Evolutionary conservation across 2,113 vertebrate genomes (phyloP).

Genomic region (Calyptomena viridis): DNA sequence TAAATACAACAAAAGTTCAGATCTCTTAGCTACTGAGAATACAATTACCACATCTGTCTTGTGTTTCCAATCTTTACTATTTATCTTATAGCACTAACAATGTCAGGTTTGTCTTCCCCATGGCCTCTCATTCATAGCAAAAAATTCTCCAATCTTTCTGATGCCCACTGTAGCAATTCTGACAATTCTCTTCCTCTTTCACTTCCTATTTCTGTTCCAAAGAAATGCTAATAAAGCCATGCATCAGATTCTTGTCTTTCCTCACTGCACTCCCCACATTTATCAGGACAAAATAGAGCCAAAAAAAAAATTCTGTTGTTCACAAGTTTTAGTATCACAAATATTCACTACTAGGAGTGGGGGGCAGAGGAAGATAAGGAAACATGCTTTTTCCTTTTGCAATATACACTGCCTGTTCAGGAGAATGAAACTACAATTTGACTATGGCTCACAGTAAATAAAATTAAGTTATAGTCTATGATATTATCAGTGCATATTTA

Average conservation of each 20-base stretch:
- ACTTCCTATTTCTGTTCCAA: neutral
- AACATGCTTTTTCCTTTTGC: neutral
- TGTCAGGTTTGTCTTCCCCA: neutral
- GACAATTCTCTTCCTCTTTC: neutral
- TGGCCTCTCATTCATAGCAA: neutral
- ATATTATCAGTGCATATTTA: neutral
- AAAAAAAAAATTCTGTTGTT: neutral
- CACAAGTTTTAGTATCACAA: neutral
- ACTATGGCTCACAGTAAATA: neutral
- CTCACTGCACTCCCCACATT: neutral
- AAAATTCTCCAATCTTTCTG: neutral
- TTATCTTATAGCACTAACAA: neutral
- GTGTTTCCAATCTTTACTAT: neutral
- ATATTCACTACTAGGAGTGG: neutral
- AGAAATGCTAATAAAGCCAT: neutral
- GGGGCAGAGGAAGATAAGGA: neutral
- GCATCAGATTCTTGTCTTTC: neutral
- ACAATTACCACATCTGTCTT: neutral
- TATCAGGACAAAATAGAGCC: neutral
- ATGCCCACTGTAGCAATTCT: neutral
- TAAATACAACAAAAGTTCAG: neutral
- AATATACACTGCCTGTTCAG: neutral
- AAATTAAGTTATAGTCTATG: neutral
- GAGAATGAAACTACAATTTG: neutral
- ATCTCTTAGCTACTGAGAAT: neutral